Evolutionary conservation across 2,888 invertebrate species (phyloP).

Genomic region (Epistrophella euchroma): DNA sequence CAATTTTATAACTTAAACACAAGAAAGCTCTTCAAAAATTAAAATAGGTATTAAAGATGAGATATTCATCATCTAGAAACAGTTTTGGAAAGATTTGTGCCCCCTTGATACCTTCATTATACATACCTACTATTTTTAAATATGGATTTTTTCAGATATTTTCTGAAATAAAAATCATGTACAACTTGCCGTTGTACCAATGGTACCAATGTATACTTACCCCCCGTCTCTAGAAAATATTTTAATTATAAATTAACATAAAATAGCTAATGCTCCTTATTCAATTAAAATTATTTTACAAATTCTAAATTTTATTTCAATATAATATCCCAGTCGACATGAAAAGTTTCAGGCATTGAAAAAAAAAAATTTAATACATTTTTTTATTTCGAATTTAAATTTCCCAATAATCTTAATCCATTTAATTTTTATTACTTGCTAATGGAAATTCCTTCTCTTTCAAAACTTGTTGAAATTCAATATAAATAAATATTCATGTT

Average conservation of each 20-base stretch:
- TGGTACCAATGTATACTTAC: no score
- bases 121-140: no score
- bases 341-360: not conserved
- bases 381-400: not conserved
- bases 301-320: not conserved
- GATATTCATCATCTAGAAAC: no score
- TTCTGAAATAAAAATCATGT: no score
- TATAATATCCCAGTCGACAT: not conserved
- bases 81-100: no score
- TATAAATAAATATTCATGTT: conserved; percentile 14
- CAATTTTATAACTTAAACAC: no score
- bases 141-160: no score
- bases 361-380: not conserved
- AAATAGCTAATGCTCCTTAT: not conserved
- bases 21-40: no score
- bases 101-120: no score
- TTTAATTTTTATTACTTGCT: conserved; percentile 69
- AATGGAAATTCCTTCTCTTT: conserved; percentile 65
- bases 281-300: not conserved
- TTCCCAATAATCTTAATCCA: conserved; percentile 17
- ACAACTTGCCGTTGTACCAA: no score
- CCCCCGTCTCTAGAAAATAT: no score
- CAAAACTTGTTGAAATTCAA: conserved; percentile 58
- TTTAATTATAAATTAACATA: not conserved
- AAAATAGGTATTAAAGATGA: no score